Evolutionary conservation across 2,797 vertebrate genomes (phyloP), one percentile per base, ranked within the genome.

Genomic region (Arvicola amphibius): DNA sequence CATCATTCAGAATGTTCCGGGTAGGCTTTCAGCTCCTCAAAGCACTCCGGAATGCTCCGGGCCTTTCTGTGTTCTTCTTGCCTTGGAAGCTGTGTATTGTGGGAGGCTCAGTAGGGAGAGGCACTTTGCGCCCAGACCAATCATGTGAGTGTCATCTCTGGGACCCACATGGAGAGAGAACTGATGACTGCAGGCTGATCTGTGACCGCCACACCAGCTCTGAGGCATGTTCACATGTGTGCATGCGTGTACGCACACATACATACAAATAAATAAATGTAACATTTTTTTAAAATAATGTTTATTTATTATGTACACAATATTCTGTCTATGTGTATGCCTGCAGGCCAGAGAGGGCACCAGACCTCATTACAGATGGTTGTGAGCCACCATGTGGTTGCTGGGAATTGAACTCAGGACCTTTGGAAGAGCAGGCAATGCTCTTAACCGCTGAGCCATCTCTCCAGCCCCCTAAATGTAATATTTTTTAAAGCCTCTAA

Each of bases 1-100:
- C 98, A 99, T 99, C 96, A 99, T 99, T 97, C 99, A 99, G 98
- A 99, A 99, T 97, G 99, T 99, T 97, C 99, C 99, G 99, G 99
- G 99, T 99, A 99, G 67, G 2, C 46, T 83, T 83, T 95, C 29
- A 19, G 9, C 46, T 85, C 78, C 91, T 84, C 88, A 51, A 59
- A 17, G 53, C 27, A 21, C 81, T 73, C 13, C 6, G 61, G 53
- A 34, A 9, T 94, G 27, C 63, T 77, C 43, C 76, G 7, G 27
- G 4, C 56, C 2, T 0, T 51, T 13, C 2, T 53, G 0, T n/a
- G 43, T 11, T 32, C 83, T 6, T 71, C 71, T 25, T 77, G 14
- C 23, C 63, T 19, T 14, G 43, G 43, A 78, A 32, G 51, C 48
- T 65, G 78, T 95, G 10, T 48, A 21, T 51, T 96, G n/a, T 71